Conservation (phyloP, 1,140 invertebrate genomes). For the Araneus ventricosus region DNA sequence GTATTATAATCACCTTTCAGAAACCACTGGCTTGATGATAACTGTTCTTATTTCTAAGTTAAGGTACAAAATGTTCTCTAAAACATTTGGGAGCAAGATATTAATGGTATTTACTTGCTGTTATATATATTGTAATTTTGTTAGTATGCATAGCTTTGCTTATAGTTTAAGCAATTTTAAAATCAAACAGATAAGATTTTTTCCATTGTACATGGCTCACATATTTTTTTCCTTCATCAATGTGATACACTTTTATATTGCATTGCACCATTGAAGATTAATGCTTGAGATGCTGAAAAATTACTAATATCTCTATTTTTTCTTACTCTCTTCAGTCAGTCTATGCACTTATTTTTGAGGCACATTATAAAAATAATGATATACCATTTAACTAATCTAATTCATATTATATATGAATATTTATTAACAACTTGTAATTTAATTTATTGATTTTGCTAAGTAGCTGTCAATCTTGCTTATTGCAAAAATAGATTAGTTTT, state of each 20-base stretch:
- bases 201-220: constrained; percentile 2
- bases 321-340: constrained; percentile 25
- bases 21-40: no score
- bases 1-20: no score
- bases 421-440: not conserved
- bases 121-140: not conserved
- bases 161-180: not conserved
- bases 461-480: not conserved
- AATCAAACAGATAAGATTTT: not conserved
- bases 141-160: not conserved
- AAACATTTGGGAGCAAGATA: no score
- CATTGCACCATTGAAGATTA: not conserved
- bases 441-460: constrained; percentile 5
- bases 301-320: constrained; percentile 15
- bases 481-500: not conserved
- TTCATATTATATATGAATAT: constrained; percentile 38
- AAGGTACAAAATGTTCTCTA: no score
- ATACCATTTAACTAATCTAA: not conserved
- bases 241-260: constrained; percentile 13
- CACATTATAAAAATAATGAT: constrained; percentile 11
- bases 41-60: no score
- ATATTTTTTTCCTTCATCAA: not conserved
- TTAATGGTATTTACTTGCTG: no score
- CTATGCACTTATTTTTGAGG: constrained; percentile 60
- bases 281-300: constrained; percentile 29